Base-by-base conservation (phyloP, 2,113 vertebrate genomes). In the Paradisaea rubra region DNA sequence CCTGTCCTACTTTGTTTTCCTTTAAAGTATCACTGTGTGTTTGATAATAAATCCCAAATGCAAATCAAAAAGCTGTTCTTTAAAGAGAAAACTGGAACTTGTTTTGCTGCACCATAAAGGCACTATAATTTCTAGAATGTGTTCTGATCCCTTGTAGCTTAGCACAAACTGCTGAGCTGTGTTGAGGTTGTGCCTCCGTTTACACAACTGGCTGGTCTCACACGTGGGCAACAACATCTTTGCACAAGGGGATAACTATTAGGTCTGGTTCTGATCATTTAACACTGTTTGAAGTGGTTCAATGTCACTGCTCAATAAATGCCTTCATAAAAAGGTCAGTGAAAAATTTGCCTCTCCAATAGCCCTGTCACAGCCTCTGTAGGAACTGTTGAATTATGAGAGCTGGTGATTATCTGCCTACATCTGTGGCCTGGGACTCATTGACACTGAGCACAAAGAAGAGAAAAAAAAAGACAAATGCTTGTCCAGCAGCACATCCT, bases 371-470 rank as follows among this genome's bases (percentile, higher is more conserved):
- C n/a, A 76, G 57, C 44, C 63, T 65, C 53, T 79, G 25, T 27
- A 89, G 78, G 30, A 85, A 23, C 42, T 70, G 54, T 10, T 92
- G 84, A 85, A 28, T 94, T 91, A 35, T 6, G 39, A 95, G 89
- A 89, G 14, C 84, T 89, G 66, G 49, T 89, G 57, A 69, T 94
- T 79, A 61, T 57, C 81, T 92, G 74, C 66, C 33, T 77, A 1
- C 10, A 13, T 66, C 82, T 88, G 69, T 84, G 88, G 35, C 70
- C 28, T 0, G 0, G 45, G 63, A 77, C 70, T 89, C 73, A 10
- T 1, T 87, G 65, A 35, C 69, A 14, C 69, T 31, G 37, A 72
- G 49, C 66, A 77, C 74, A 92, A 85, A 72, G 50, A 53, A 59
- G 31, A 81, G 70, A 54, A 47, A 42, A 42, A 60, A 71, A 57